Base-by-base conservation (phyloP, 2,888 invertebrate genomes). In the Xestia c-nigrum region DNA sequence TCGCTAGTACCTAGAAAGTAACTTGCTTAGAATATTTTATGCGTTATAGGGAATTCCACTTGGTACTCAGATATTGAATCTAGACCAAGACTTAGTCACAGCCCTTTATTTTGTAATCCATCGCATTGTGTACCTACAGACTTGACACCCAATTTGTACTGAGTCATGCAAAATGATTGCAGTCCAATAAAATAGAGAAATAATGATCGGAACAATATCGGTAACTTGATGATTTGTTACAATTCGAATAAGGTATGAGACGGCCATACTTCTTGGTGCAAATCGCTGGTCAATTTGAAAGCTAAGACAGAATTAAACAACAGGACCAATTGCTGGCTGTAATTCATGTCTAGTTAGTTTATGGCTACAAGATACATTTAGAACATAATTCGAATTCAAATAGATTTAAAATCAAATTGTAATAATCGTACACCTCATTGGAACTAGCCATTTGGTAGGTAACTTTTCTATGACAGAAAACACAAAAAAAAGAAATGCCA, bases 111-210 rank as follows among this genome's bases (percentile, higher is more conserved):
- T 71, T 72, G 74, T 70, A 77, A 78, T 79, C 64, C 75, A 83
- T 78, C 79, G 76, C 67, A 64, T 64, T 76, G 64, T 70, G 59
- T 40, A 78, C n/a, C n/a, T n/a, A n/a, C 59, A 59, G 67, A 68
- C 65, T 78, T 75, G 77, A 83, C 74, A 79, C 78, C 72, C 66
- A 74, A 83, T 81, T 78, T 64, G 21, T 66, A 64, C 63, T 85
- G 80, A 86, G 75, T 87, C 85, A 87, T 76, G 63, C 55, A 46
- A 74, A 86, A 68, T 74, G 1, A 68, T 66, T 64, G 69, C 57
- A 72, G 43, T 21, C 14, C 64, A 76, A 81, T 86, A 83, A 86
- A 81, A 0, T 73, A 1, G 12, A 55, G 31, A 50, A 69, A 72
- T 81, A 74, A 85, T 52, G 72, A 21, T 74, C 66, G 5, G 24